Base-by-base conservation (phyloP, 2,888 invertebrate species). In the Frankliniella fusca region DNA sequence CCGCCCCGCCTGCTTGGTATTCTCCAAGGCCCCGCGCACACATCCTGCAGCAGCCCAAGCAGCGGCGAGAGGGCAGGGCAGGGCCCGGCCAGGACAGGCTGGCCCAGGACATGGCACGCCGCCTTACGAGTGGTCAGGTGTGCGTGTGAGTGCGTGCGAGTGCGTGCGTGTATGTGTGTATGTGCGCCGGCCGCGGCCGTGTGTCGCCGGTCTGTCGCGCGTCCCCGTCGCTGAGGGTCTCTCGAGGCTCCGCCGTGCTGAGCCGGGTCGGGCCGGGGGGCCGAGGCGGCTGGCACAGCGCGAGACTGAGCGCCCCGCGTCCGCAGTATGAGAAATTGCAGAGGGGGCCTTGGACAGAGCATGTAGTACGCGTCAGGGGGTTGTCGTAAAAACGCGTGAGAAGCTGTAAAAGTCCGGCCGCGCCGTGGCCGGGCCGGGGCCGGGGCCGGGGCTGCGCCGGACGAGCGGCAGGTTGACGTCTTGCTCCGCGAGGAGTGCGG, bases 51-150 rank as follows among this genome's bases (percentile, higher is more conserved):
- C 61, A 61, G 61, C n/a, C 5, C 15, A 15, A n/a, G 15, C 61
- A 10, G 61, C 61, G 15, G 61, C 7, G 61, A 18, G 5, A 12
- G 38, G 23, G n/a, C 70, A 3, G 9, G 70, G 70, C 70, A 1
- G 23, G 9, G 70, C 27, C n/a, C n/a, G 38, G 23, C 5, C 70
- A 3, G 9, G 70, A 23, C 70, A 1, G 23, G 9, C n/a, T n/a
- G n/a, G 70, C 27, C 23, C 70, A 23, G 70, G 70, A n/a, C 70
- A 76, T 27, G 27, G 27, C 27, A 27, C 27, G 70, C 70, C 70
- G 70, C 27, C 70, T 76, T 76, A 76, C 70, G 70, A 76, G 70
- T 76, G 70, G 70, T 76, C 70, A 76, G 70, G 70, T 76, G 70
- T 23, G 70, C 11, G 12, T 23, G 70, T n/a, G 70, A 11, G 12